Conservation (phyloP, 2,888 invertebrate species). For the Spilarctia lutea region DNA sequence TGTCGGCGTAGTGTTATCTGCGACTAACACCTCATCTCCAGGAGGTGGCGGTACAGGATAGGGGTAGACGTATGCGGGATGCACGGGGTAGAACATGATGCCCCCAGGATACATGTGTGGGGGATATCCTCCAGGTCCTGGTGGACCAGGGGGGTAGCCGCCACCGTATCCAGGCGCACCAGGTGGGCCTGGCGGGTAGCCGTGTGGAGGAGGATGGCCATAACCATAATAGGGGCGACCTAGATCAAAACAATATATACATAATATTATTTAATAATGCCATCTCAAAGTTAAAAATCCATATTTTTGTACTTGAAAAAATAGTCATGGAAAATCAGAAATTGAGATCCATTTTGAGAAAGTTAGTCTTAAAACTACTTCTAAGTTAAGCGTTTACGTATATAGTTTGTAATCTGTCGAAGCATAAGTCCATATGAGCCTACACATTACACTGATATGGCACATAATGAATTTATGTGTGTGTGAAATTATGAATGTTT, state of each 20-base stretch:
- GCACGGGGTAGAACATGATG: slow-evolving; percentile 75
- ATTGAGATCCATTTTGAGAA: neutral
- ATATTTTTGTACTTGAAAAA: neutral
- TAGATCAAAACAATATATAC: slow-evolving; percentile 41
- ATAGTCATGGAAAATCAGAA: neutral
- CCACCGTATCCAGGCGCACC: slow-evolving; percentile 1
- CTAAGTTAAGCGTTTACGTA: neutral
- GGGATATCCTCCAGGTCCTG: slow-evolving; percentile 31
- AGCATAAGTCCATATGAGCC: too few species aligned
- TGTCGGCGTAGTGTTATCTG: slow-evolving; percentile 69
- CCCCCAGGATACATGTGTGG: slow-evolving; percentile 59
- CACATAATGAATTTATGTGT: too few species aligned
- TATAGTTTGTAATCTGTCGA: neutral
- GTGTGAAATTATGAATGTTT: too few species aligned
- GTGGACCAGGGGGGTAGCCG: slow-evolving; percentile 8
- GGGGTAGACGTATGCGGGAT: slow-evolving; percentile 81
- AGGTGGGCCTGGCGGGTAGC: slow-evolving; percentile 53
- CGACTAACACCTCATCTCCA: slow-evolving; percentile 62
- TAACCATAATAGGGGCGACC: slow-evolving; percentile 79
- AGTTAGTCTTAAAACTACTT: too few species aligned
- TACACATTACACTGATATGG: too few species aligned
- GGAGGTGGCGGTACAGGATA: slow-evolving; percentile 51
- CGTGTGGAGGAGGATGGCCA: slow-evolving; percentile 63
- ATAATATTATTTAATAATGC: neutral
- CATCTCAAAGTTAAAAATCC: too few species aligned